These are phyloP conservation scores for Hemicentrotus pulcherrimus DNA, from an alignment of 35 echinoderm and acorn worm genomes.

Conservation along the genomic window DNA sequence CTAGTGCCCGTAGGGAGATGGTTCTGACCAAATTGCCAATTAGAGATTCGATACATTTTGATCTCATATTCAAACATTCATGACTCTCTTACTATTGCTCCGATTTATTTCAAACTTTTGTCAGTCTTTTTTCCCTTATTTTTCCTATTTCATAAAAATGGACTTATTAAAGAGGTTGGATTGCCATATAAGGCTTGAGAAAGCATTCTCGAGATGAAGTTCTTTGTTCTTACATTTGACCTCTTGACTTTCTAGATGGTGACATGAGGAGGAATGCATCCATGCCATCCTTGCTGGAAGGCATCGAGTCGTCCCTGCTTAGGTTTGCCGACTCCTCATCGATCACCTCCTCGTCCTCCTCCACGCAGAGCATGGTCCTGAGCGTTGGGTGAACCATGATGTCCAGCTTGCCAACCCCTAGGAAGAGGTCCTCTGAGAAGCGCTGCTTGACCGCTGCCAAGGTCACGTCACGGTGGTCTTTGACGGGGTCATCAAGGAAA, in stretches of 20 bases:
- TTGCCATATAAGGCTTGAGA: no score
- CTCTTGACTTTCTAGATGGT: conserved; percentile 81
- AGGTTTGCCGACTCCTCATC: conserved; percentile 9
- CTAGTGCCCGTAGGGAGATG: no score
- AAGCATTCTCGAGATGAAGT: no score
- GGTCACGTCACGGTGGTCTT: conserved; percentile 84
- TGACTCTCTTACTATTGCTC: no score
- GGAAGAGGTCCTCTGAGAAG: conserved; percentile 62
- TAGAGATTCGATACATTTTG: no score
- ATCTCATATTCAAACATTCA: no score
- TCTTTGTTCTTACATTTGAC: conserved; percentile 41
- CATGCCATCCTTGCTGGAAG: conserved; percentile 50
- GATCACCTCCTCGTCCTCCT: conserved; percentile 42
- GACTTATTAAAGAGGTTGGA: no score
- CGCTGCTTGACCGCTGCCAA: conserved; percentile 87
- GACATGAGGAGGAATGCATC: conserved; percentile 74
- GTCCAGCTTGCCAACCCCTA: conserved; percentile 55
- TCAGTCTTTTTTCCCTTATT: no score
- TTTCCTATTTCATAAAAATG: no score
- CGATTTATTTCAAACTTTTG: no score
- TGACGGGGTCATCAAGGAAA: conserved; percentile 76
- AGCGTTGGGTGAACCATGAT: conserved; percentile 55
- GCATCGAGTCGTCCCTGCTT: conserved; percentile 52
- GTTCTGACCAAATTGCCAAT: no score
- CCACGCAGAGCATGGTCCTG: conserved; percentile 57